Evolutionary conservation across 2,113 vertebrate genomes (phyloP).

Genomic region (Tylochromis polylepis): DNA sequence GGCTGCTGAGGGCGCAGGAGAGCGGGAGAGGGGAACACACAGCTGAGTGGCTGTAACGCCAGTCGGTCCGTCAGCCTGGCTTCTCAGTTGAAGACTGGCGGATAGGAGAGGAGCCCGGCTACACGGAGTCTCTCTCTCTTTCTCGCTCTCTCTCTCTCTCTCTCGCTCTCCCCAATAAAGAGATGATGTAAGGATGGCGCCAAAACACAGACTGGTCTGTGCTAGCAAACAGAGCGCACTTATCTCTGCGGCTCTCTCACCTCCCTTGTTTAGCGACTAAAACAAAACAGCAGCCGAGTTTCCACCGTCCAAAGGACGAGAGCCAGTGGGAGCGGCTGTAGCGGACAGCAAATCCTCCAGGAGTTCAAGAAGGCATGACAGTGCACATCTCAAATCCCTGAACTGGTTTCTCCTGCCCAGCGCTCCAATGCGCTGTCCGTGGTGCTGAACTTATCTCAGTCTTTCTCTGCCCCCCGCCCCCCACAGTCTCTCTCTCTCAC

Average conservation of each 20-base stretch:
- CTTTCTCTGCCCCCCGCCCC: not conserved
- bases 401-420: conserved; percentile 14
- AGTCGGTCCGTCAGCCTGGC: conserved; percentile 46
- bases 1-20: conserved; percentile 25
- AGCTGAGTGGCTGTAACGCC: conserved; percentile 2
- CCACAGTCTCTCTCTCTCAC: not conserved
- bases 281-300: not conserved
- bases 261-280: not conserved
- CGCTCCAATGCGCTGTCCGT: conserved; percentile 43
- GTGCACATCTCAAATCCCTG: conserved; percentile 8
- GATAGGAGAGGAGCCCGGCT: conserved; percentile 46
- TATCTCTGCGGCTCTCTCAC: conserved; percentile 4
- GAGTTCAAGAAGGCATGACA: conserved; percentile 19
- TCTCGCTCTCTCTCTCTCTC: not conserved
- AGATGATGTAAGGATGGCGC: conserved; percentile 62
- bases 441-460: conserved; percentile 58
- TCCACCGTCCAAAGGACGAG: not conserved
- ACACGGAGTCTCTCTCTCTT: conserved; percentile 7
- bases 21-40: not conserved
- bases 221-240: not conserved
- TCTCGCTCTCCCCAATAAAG: conserved; percentile 26
- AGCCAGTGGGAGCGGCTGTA: not conserved
- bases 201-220: conserved; percentile 10
- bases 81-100: conserved; percentile 52
- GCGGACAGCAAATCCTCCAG: not conserved